These are phyloP conservation scores for Sebastes hopkinsi DNA, from an alignment of 2,797 vertebrate species.

Conservation along the genomic window DNA sequence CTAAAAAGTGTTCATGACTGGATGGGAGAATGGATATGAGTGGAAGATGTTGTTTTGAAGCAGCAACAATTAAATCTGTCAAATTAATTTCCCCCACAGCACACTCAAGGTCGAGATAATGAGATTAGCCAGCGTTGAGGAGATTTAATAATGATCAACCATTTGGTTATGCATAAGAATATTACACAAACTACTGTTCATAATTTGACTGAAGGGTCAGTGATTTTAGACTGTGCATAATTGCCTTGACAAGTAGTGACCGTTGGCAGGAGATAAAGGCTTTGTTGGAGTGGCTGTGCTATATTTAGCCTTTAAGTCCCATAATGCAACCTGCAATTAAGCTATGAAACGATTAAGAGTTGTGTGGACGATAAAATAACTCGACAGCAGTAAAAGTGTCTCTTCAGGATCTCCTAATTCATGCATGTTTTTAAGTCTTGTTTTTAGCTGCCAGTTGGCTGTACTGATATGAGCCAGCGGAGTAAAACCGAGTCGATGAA, in stretches of 20 bases:
- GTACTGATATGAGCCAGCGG: not conserved
- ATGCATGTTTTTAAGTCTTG: not conserved
- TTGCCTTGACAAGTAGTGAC: not conserved
- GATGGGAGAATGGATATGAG: not conserved
- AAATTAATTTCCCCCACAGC: not conserved
- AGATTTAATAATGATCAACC: conserved; percentile 25
- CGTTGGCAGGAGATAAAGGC: not conserved
- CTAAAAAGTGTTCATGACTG: not conserved
- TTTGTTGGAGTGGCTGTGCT: not conserved
- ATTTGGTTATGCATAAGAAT: conserved; percentile 10
- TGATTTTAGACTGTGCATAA: not conserved
- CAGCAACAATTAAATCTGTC: not conserved
- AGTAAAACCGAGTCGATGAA: not conserved
- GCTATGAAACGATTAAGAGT: not conserved
- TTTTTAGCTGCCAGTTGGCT: not conserved
- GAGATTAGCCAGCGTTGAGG: conserved; percentile 15
- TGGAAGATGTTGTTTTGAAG: not conserved
- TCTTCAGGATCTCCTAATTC: not conserved
- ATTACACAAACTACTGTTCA: not conserved
- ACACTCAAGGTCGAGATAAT: conserved; percentile 30
- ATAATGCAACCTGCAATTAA: conserved; percentile 4
- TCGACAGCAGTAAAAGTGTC: not conserved
- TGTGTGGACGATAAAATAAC: not conserved
- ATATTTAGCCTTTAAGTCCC: not conserved
- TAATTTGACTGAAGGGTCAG: not conserved